Percentiles rank a stretch among this genome's conserved stretches.
Evolutionary conservation across 1,140 invertebrate genomes (phyloP).

Genomic region (Zeugodacus cucurbitae): DNA sequence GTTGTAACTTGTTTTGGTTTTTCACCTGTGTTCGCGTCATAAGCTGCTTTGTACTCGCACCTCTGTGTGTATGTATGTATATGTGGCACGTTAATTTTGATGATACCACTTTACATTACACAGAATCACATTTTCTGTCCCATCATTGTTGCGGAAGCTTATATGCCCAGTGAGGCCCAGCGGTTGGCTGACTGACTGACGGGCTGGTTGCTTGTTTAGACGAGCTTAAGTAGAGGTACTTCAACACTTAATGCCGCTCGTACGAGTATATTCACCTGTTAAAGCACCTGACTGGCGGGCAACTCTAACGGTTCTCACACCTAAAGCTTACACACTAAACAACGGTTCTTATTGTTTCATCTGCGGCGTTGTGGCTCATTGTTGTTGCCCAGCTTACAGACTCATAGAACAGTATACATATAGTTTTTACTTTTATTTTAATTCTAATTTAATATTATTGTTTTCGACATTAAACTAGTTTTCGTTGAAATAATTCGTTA

Average conservation of each 20-base stretch:
- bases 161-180: slow-evolving; percentile 8
- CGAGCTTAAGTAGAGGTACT: not conserved
- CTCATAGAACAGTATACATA: not conserved
- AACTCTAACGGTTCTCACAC: slow-evolving; percentile 29
- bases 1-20: not conserved
- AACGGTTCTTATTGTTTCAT: slow-evolving; percentile 33
- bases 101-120: not conserved
- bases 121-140: not conserved
- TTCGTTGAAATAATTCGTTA: not conserved
- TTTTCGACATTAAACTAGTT: not conserved
- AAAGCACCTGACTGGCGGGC: not conserved
- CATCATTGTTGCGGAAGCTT: not conserved
- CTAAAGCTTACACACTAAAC: not conserved
- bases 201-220: not conserved
- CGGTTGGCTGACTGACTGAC: not conserved
- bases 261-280: not conserved
- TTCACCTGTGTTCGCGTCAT: not conserved
- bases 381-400: not conserved
- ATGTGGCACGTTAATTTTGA: not conserved
- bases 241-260: not conserved
- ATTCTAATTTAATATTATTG: not conserved
- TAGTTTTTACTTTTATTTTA: slow-evolving; percentile 5
- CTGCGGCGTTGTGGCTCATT: not conserved
- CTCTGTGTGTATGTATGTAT: not conserved
- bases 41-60: not conserved